Conservation (phyloP, 2,888 invertebrate species). For the Gymnosoma rotundatum region DNA sequence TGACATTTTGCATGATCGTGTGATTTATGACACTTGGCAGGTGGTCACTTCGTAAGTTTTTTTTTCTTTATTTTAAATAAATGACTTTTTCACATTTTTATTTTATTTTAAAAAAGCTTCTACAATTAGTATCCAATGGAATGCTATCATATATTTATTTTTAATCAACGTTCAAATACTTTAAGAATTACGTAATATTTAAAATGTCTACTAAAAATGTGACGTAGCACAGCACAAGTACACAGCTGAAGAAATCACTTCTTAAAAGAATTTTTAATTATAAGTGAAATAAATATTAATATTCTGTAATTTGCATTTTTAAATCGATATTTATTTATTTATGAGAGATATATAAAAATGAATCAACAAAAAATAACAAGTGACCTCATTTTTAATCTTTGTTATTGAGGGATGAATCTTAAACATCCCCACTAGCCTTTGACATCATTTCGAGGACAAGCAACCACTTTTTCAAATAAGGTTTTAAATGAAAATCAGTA, state of each 20-base stretch:
- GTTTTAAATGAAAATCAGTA: neutral
- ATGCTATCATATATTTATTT: too few species aligned
- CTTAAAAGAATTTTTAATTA: too few species aligned
- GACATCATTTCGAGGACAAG: neutral
- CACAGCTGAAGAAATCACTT: too few species aligned
- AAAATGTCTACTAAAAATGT: too few species aligned
- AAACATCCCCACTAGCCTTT: neutral
- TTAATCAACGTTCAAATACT: too few species aligned
- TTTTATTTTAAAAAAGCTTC: neutral
- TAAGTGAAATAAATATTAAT: too few species aligned
- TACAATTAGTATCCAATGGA: neutral
- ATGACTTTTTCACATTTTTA: constrained; percentile 14
- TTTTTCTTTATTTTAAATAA: constrained; percentile 22
- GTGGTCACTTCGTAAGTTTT: constrained; percentile 50
- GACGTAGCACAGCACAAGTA: too few species aligned
- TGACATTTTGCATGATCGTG: constrained; percentile 70
- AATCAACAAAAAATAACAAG: neutral
- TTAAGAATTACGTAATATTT: too few species aligned
- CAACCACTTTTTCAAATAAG: neutral
- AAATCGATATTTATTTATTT: too few species aligned
- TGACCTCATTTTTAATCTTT: constrained; percentile 32
- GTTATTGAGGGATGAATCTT: neutral
- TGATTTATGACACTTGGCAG: constrained; percentile 71
- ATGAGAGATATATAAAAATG: too few species aligned
- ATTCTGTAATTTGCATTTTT: too few species aligned